phyloP scores from a whole-genome alignment of 1,140 invertebrate genomes.

The Globodera rostochiensis region DNA sequence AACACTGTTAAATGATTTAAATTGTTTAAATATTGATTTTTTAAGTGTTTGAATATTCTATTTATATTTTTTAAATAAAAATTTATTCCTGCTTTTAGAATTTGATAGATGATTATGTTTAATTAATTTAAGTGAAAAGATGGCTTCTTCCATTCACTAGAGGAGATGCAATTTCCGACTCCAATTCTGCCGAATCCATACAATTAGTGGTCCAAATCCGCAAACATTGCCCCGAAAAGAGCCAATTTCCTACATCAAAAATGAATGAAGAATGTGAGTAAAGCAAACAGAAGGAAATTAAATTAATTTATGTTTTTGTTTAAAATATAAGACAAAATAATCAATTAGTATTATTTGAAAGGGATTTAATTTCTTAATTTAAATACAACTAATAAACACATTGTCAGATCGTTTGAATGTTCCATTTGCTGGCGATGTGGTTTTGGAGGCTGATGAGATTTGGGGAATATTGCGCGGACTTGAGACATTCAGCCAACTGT shows the following conservation, averaged over 20 bases:
- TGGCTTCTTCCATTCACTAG: slow-evolving; percentile 46
- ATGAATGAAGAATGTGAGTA: slow-evolving; percentile 57
- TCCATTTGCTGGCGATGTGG: slow-evolving; percentile 41
- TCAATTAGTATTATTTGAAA: not conserved
- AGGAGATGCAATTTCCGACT: not conserved
- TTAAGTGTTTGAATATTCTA: no score
- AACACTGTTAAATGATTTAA: no score
- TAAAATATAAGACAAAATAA: not conserved
- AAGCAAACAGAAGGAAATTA: not conserved
- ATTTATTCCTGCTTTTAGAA: no score
- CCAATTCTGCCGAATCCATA: slow-evolving; percentile 6
- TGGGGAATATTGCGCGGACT: slow-evolving; percentile 61
- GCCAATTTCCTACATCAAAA: slow-evolving; percentile 46
- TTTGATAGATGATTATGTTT: not conserved
- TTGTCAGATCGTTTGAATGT: slow-evolving; percentile 49
- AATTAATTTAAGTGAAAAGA: slow-evolving; percentile 43
- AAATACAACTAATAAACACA: not conserved
- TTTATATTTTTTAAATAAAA: no score
- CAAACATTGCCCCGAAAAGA: slow-evolving; percentile 34
- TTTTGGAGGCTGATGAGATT: slow-evolving; percentile 58
- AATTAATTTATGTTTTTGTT: slow-evolving; percentile 9
- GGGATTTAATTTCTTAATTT: not conserved
- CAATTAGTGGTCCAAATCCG: slow-evolving; percentile 34
- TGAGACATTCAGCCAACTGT: slow-evolving; percentile 63
- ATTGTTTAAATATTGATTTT: no score